Evolutionary conservation across 2,888 invertebrate species (phyloP).

Genomic region (Thalpophila matura): DNA sequence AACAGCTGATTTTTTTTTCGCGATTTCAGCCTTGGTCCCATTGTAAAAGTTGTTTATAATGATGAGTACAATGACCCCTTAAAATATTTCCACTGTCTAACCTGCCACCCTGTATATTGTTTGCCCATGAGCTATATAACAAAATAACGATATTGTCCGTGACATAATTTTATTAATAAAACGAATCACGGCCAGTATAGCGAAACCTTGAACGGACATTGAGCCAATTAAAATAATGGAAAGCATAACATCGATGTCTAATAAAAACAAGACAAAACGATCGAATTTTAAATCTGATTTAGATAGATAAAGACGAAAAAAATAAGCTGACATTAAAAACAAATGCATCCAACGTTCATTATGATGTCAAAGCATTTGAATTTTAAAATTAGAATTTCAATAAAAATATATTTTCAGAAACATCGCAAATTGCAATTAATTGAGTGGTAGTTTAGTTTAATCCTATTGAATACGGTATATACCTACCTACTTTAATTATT

Average conservation of each 20-base stretch:
- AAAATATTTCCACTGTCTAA: too few relatives aligned
- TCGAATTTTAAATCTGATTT: background rate
- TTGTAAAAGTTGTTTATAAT: too few relatives aligned
- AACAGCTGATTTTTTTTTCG: too few relatives aligned
- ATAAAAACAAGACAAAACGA: background rate
- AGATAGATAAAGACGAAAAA: background rate
- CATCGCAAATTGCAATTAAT: background rate
- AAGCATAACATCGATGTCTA: slow-evolving; percentile 3
- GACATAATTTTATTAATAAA: slow-evolving; percentile 21
- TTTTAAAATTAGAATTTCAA: slow-evolving; percentile 6
- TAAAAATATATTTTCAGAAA: background rate
- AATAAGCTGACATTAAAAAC: background rate
- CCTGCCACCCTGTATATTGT: too few relatives aligned
- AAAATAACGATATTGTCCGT: background rate
- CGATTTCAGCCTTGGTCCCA: too few relatives aligned
- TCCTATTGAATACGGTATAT: too few relatives aligned
- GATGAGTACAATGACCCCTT: too few relatives aligned
- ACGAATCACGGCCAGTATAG: slow-evolving; percentile 15
- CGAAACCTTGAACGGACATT: slow-evolving; percentile 26
- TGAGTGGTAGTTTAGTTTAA: background rate
- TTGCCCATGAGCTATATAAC: slow-evolving; percentile 3
- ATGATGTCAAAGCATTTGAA: background rate
- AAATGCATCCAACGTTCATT: background rate
- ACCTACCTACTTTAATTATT: background rate
- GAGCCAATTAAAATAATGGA: slow-evolving; percentile 24